Percentiles rank a stretch among this genome's conserved stretches.
Conservation (phyloP, 2,888 invertebrate genomes). For the Agrotis segetum region DNA sequence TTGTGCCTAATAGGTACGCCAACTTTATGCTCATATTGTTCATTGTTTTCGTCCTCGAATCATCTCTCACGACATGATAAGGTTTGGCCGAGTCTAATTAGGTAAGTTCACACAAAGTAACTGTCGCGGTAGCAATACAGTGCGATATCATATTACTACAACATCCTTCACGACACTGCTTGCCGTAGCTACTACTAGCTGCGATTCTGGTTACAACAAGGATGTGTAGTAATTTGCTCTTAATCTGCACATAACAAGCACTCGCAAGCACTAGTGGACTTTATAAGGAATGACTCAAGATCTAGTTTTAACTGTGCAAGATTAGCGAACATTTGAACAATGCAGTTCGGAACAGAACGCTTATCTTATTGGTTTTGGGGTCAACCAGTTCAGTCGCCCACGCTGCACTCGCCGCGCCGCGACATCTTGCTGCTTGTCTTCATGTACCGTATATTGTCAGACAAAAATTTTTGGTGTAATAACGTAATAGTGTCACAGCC, state of each 20-base stretch:
- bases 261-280: conserved; percentile 20
- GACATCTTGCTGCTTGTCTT: conserved; percentile 19
- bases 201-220: conserved; percentile 38
- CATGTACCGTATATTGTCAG: neutral
- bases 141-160: conserved; percentile 9
- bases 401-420: conserved; percentile 19
- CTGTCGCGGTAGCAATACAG: no score
- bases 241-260: conserved; percentile 19
- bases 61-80: no score
- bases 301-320: conserved; percentile 31
- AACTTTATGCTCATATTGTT: no score
- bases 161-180: conserved; percentile 18
- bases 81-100: no score
- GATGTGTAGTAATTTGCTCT: conserved; percentile 51
- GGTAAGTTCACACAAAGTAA: no score
- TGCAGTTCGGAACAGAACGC: conserved; percentile 65
- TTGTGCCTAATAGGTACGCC: no score
- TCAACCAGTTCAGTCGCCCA: conserved; percentile 67
- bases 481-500: conserved; percentile 12
- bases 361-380: conserved; percentile 77
- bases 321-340: conserved; percentile 45
- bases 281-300: conserved; percentile 32
- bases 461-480: neutral
- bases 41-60: no score
- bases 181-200: conserved; percentile 17